phyloP scores from a whole-genome alignment of 1,140 invertebrate species.

The Papilio aristodemus region DNA sequence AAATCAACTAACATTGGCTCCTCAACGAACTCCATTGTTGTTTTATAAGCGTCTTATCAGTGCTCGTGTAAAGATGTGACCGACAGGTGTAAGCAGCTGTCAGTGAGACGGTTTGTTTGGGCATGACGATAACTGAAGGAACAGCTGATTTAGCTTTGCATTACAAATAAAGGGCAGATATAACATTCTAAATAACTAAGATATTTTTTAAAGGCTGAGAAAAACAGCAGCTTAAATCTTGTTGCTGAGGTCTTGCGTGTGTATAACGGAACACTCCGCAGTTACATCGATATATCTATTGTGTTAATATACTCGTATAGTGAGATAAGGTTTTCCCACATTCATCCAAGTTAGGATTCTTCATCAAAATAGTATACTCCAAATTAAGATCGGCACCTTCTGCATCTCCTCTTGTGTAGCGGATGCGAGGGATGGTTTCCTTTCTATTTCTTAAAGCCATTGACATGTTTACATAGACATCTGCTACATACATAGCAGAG shows the following conservation, averaged over 20 bases:
- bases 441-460: no score
- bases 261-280: no score
- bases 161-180: conserved; percentile 7
- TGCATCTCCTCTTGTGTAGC: no score
- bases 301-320: no score
- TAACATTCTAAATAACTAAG: neutral
- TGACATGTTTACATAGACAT: no score
- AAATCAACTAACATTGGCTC: neutral
- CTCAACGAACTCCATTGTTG: neutral
- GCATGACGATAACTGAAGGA: neutral
- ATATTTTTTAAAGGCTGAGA: neutral
- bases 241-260: no score
- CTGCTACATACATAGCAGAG: neutral
- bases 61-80: conserved; percentile 7
- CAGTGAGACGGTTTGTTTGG: neutral
- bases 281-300: no score
- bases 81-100: conserved; percentile 13
- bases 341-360: no score
- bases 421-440: no score
- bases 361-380: no score
- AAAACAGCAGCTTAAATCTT: neutral
- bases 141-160: conserved; percentile 1
- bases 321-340: no score
- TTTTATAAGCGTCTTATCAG: neutral
- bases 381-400: no score